Conservation (phyloP, 2,797 vertebrate genomes). For the Liparis tanakae region DNA sequence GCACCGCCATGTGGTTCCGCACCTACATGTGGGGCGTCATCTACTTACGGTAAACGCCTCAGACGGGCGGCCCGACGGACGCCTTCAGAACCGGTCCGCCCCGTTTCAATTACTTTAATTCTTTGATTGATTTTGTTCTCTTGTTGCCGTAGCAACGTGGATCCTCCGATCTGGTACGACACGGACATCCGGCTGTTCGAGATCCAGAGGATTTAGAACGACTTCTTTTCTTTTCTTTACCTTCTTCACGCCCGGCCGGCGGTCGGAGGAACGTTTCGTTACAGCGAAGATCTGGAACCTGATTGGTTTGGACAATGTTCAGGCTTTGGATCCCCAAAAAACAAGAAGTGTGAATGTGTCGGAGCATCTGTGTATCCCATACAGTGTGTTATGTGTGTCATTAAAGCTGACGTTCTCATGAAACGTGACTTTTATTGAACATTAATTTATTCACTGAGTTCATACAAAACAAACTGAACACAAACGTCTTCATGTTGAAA, state of each 20-base stretch:
- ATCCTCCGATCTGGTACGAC: slow-evolving; percentile 98
- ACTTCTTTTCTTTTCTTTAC: not conserved
- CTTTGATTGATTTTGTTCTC: not conserved
- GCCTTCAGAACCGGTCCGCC: too few relatives aligned
- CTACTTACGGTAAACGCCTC: slow-evolving; percentile 70
- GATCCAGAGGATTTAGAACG: slow-evolving; percentile 92
- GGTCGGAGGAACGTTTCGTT: slow-evolving; percentile 3
- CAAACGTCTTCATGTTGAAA: not conserved
- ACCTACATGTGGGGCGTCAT: slow-evolving; percentile 99
- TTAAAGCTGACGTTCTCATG: not conserved
- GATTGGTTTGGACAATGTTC: not conserved
- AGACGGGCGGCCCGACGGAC: too few relatives aligned
- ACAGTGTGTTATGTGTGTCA: not conserved
- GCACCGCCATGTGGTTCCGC: slow-evolving; percentile 96
- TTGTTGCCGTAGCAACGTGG: slow-evolving; percentile 87
- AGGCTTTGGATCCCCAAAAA: not conserved
- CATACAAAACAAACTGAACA: too few relatives aligned
- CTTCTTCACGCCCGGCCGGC: slow-evolving; percentile 3
- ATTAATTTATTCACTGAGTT: slow-evolving; percentile 4
- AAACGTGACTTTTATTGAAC: slow-evolving; percentile 18
- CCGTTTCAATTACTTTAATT: not conserved
- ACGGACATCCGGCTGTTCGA: slow-evolving; percentile 97
- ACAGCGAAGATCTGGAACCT: not conserved
- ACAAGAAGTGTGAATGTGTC: slow-evolving; percentile 3
- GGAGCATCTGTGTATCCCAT: not conserved